Evolutionary conservation across 1,140 invertebrate genomes (phyloP).

Genomic region (Brachionus rotundiformis): DNA sequence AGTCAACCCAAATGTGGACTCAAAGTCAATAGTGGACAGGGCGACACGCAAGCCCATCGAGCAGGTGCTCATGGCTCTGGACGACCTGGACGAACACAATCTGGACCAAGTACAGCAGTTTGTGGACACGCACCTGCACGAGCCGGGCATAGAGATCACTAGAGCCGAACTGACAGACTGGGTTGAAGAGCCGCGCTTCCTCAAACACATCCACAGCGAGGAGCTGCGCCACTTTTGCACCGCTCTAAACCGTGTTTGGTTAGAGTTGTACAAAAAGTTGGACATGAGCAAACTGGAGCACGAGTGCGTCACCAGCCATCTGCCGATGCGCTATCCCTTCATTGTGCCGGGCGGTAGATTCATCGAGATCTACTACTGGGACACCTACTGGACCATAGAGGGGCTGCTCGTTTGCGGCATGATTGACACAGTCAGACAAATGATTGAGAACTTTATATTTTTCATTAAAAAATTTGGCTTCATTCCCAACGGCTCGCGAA

Average conservation of each 20-base stretch:
- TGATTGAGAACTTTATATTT: conserved; percentile 65
- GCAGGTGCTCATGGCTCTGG: conserved; percentile 23
- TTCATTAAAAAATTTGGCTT: conserved; percentile 68
- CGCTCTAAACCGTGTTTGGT: conserved; percentile 32
- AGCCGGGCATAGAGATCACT: conserved; percentile 28
- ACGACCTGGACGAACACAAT: conserved; percentile 37
- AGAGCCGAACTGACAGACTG: conserved; percentile 33
- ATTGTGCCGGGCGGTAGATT: conserved; percentile 90
- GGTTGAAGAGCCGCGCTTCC: neutral
- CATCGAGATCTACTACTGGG: conserved; percentile 85
- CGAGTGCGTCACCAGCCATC: conserved; percentile 26
- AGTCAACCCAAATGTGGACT: conserved; percentile 39
- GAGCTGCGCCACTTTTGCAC: conserved; percentile 10
- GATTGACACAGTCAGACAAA: conserved; percentile 75
- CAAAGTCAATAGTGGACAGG: conserved; percentile 43
- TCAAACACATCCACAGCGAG: neutral
- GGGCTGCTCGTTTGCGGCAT: conserved; percentile 81
- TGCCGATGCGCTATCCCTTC: conserved; percentile 32
- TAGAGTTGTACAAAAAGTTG: conserved; percentile 40
- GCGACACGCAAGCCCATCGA: conserved; percentile 23
- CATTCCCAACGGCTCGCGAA: conserved; percentile 83
- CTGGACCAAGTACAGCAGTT: conserved; percentile 10
- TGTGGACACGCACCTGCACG: conserved; percentile 39
- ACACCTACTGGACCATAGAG: conserved; percentile 87
- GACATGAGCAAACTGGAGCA: conserved; percentile 20